phyloP scores from a whole-genome alignment of 2,797 vertebrate species.

The Helostoma temminkii region DNA sequence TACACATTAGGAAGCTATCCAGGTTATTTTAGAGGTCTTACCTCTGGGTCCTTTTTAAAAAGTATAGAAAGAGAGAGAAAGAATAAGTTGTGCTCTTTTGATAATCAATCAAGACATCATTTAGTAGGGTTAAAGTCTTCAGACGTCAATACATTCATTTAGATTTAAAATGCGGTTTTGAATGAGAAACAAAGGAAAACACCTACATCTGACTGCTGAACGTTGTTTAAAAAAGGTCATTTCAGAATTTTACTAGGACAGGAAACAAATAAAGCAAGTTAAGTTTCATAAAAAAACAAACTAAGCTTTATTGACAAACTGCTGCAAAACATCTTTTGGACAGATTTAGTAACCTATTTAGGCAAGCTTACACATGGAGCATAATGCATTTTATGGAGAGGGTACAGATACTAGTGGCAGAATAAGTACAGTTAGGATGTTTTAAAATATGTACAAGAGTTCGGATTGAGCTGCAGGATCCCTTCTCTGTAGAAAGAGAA shows the following conservation, averaged over 20 bases:
- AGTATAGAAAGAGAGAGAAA: constrained; percentile 90
- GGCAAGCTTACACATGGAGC: constrained; percentile 99
- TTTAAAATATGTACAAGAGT: constrained; percentile 95
- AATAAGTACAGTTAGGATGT: constrained; percentile 89
- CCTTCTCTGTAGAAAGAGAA: constrained; percentile 92
- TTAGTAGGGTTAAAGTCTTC: constrained; percentile 85
- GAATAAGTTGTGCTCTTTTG: constrained; percentile 89
- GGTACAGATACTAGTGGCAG: constrained; percentile 94
- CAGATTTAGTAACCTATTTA: constrained; percentile 99
- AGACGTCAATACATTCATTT: constrained; percentile 88
- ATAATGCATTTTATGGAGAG: constrained; percentile 98
- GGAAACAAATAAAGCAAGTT: constrained; percentile 96
- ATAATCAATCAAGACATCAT: constrained; percentile 88
- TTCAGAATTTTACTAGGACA: constrained; percentile 90
- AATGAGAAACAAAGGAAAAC: constrained; percentile 87
- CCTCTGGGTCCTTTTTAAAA: constrained; percentile 92
- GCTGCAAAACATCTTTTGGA: constrained; percentile 98
- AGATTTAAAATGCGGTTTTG: constrained; percentile 88
- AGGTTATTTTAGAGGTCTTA: constrained; percentile 91
- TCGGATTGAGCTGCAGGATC: constrained; percentile 96
- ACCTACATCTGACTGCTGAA: constrained; percentile 88
- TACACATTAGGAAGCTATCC: constrained; percentile 90
- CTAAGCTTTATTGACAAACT: constrained; percentile 99
- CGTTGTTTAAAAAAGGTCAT: constrained; percentile 89
- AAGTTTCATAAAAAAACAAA: constrained; percentile 98